These are phyloP conservation scores for Onychostoma macrolepis DNA, from an alignment of 2,113 vertebrate species.

Conservation along the genomic window DNA sequence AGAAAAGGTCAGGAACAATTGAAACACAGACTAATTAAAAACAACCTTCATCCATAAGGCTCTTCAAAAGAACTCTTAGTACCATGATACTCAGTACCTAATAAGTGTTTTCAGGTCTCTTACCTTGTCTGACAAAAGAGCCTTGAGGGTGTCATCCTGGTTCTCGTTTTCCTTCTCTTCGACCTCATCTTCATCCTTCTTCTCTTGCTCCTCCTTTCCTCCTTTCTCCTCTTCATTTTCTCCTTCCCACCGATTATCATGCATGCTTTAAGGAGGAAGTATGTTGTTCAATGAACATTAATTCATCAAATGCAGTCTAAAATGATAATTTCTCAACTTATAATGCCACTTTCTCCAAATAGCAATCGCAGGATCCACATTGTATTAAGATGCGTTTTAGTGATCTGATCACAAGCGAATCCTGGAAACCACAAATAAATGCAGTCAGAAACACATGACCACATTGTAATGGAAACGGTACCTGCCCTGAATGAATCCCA, in stretches of 20 bases:
- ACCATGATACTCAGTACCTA: neutral
- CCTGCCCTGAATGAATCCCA: neutral
- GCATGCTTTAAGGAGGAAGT: constrained; percentile 77
- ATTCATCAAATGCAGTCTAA: neutral
- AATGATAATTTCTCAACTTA: neutral
- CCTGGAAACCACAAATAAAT: neutral
- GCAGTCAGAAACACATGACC: neutral
- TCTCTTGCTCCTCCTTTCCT: constrained; percentile 56
- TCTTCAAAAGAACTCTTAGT: neutral
- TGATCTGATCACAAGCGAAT: neutral
- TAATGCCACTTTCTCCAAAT: neutral
- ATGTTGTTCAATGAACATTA: neutral
- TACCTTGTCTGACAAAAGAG: constrained; percentile 62
- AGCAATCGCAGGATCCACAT: neutral
- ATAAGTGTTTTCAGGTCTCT: neutral
- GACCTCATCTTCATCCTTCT: constrained; percentile 43
- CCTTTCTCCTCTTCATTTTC: constrained; percentile 67
- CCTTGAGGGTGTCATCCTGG: constrained; percentile 55
- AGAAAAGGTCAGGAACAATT: constrained; percentile 47
- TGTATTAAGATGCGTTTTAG: neutral
- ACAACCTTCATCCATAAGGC: neutral
- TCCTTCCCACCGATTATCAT: constrained; percentile 90
- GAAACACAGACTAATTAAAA: neutral
- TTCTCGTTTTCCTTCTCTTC: constrained; percentile 51
- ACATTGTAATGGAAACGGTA: neutral